Evolutionary conservation across 2,888 invertebrate genomes (phyloP).

Genomic region (Gymnoscelis rufifasciata): DNA sequence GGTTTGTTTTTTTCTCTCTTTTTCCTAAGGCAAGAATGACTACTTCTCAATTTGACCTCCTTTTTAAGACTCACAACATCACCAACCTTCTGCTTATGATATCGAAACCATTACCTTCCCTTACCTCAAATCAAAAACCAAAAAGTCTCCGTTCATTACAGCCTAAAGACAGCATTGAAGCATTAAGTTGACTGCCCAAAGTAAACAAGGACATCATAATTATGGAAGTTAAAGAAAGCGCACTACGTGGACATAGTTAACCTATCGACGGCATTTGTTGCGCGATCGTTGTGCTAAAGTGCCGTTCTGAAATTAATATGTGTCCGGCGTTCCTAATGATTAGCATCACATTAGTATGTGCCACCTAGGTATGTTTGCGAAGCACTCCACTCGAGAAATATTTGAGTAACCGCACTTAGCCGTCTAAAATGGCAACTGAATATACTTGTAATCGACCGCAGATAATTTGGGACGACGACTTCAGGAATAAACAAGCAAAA

Average conservation of each 20-base stretch:
- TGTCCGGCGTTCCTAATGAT: slow-evolving; percentile 59
- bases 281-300: slow-evolving; percentile 50
- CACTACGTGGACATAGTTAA: slow-evolving; percentile 34
- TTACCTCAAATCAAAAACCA: too few species aligned
- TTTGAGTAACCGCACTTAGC: slow-evolving; percentile 58
- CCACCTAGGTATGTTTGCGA: slow-evolving; percentile 56
- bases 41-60: too few species aligned
- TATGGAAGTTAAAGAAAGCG: not conserved
- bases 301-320: slow-evolving; percentile 72
- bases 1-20: too few species aligned
- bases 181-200: not conserved
- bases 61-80: too few species aligned
- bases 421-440: slow-evolving; percentile 39
- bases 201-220: not conserved
- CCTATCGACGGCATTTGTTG: slow-evolving; percentile 45
- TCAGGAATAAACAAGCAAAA: slow-evolving; percentile 19
- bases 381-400: slow-evolving; percentile 58
- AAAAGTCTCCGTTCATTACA: too few species aligned
- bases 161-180: too few species aligned
- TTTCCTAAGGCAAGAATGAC: too few species aligned
- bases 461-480: slow-evolving; percentile 29
- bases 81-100: too few species aligned
- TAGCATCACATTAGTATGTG: slow-evolving; percentile 73
- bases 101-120: too few species aligned
- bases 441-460: slow-evolving; percentile 31